phyloP scores from a whole-genome alignment of 1,140 invertebrate species.

The Sesamia nonagrioides region DNA sequence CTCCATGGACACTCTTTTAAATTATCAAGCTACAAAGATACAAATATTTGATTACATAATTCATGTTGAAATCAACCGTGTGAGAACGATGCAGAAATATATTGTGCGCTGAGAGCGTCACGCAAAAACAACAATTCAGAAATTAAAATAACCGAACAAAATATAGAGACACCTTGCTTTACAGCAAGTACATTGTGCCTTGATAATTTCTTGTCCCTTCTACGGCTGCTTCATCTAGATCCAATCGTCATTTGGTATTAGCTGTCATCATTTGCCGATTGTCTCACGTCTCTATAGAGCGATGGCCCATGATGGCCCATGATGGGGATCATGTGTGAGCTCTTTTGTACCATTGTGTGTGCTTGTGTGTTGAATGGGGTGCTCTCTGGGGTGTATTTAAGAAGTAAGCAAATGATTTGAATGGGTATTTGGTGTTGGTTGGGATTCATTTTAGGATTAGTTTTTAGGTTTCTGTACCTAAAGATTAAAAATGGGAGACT shows the following conservation, averaged over 20 bases:
- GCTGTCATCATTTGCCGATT: slow-evolving; percentile 78
- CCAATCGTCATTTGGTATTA: slow-evolving; percentile 77
- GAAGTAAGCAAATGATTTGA: background rate
- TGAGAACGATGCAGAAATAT: too few relatives aligned
- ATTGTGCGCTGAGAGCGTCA: too few relatives aligned
- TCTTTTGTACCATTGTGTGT: slow-evolving; percentile 24
- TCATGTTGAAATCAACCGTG: too few relatives aligned
- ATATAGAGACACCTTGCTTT: too few relatives aligned
- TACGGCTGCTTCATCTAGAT: slow-evolving; percentile 60
- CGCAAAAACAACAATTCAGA: too few relatives aligned
- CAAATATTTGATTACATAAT: too few relatives aligned
- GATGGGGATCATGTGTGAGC: background rate
- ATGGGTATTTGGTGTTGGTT: background rate
- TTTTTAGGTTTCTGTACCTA: too few relatives aligned
- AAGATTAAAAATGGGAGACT: too few relatives aligned
- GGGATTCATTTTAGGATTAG: background rate
- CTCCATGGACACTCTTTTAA: too few relatives aligned
- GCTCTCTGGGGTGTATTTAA: background rate
- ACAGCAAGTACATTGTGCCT: too few relatives aligned
- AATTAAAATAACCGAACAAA: too few relatives aligned
- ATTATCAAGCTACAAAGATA: too few relatives aligned
- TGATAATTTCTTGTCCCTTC: slow-evolving; percentile 41
- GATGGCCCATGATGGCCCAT: slow-evolving; percentile 38
- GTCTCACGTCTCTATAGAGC: slow-evolving; percentile 64
- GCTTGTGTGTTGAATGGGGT: background rate